Percentiles rank a stretch among this genome's conserved stretches.
Evolutionary conservation across 1,140 invertebrate species (phyloP).

Genomic region (Papilio helenus): DNA sequence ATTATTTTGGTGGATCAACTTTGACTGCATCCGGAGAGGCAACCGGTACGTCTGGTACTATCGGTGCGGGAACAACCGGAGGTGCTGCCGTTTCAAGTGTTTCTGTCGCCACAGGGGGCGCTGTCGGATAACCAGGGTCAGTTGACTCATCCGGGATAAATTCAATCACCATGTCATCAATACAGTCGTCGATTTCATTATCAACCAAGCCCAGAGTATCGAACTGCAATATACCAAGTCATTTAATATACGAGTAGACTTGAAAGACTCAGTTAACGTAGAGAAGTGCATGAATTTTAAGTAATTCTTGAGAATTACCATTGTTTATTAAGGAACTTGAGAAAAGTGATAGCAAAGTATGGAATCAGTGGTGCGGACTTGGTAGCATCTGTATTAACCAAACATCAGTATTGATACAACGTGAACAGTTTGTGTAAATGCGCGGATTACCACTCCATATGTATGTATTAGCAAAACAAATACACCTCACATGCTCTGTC

Average conservation of each 20-base stretch:
- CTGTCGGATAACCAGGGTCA: conserved; percentile 14
- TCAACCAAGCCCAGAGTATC: conserved; percentile 23
- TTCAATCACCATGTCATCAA: conserved; percentile 31
- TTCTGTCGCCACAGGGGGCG: neutral
- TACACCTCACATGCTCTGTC: neutral
- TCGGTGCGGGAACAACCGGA: neutral
- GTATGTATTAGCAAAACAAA: conserved; percentile 29
- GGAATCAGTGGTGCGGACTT: too few species aligned
- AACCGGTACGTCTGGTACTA: neutral
- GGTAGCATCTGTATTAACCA: neutral
- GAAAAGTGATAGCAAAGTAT: too few species aligned
- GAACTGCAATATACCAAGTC: conserved; percentile 25
- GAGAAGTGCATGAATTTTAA: too few species aligned
- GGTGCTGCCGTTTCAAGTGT: neutral
- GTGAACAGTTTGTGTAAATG: conserved; percentile 25
- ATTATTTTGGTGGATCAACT: conserved; percentile 1
- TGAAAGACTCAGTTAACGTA: too few species aligned
- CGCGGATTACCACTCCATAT: conserved; percentile 24
- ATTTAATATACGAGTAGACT: neutral
- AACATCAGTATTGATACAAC: conserved; percentile 15
- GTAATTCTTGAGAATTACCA: too few species aligned
- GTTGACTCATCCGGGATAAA: conserved; percentile 27
- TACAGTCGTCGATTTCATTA: conserved; percentile 5
- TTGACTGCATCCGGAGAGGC: neutral
- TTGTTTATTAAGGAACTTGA: too few species aligned